phyloP scores from a whole-genome alignment of 2,797 vertebrate genomes.

The Notolabrus celidotus region DNA sequence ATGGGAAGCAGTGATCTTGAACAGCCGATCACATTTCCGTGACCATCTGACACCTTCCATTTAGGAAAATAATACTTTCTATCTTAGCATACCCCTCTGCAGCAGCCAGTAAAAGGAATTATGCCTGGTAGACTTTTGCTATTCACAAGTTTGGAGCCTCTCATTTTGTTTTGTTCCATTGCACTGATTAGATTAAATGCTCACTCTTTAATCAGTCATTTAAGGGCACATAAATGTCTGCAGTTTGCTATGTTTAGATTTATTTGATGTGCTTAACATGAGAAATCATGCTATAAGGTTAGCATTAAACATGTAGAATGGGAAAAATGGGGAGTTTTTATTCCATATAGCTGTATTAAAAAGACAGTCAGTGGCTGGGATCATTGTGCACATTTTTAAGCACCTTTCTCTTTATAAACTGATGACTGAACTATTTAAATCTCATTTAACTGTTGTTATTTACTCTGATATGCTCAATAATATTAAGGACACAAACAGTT shows the following conservation, averaged over 20 bases:
- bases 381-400: constrained; percentile 17
- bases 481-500: constrained; percentile 44
- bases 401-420: constrained; percentile 32
- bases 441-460: constrained; percentile 33
- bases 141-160: constrained; percentile 86
- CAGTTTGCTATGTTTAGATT: constrained; percentile 41
- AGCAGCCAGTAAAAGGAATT: constrained; percentile 98
- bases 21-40: constrained; percentile 99
- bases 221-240: constrained; percentile 42
- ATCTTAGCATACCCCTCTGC: constrained; percentile 99
- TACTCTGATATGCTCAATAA: constrained; percentile 16
- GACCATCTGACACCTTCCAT: constrained; percentile 99
- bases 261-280: constrained; percentile 33
- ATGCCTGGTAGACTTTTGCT: constrained; percentile 94
- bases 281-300: constrained; percentile 12
- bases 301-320: constrained; percentile 13
- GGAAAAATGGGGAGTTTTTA: constrained; percentile 26
- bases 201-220: constrained; percentile 68
- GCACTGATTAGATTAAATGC: constrained; percentile 79
- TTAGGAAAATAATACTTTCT: constrained; percentile 99
- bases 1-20: constrained; percentile 99
- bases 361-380: constrained; percentile 16
- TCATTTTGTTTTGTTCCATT: constrained; percentile 79
- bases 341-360: constrained; percentile 4
- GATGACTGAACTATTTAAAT: constrained; percentile 29